Base-by-base conservation (phyloP, 2,797 vertebrate genomes). In the Meriones psammophilus region DNA sequence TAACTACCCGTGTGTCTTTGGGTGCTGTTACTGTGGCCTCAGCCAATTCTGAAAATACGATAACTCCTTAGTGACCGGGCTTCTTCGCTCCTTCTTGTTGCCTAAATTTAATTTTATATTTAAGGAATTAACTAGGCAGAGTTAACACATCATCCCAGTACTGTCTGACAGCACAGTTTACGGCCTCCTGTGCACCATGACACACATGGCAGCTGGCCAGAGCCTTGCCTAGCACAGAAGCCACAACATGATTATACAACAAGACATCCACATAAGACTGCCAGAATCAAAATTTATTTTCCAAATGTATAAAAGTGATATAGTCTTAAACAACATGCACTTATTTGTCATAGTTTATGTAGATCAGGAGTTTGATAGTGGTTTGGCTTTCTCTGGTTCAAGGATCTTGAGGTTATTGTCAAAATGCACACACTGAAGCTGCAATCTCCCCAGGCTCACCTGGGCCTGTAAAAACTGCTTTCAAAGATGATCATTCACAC, bases 51-150 rank as follows among this genome's bases (percentile, higher is more conserved):
- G 92, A 36, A 30, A 69, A 42, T 69, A 54, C 2, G 54, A 7
- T 77, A 28, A 2, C 22, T 69, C 3, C n/a, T 86, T 42, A 15
- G 56, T 42, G 90, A 88, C 50, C 26, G 8, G 56, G 2, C 68
- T 92, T 36, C 14, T 78, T 94, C 85, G 28, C 87, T 92, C 30
- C 46, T 88, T 81, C 56, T 96, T 42, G 80, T 50, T 89, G 30
- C 90, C 39, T 74, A 73, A 18, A 90, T 89, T 78, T 81, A 87
- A 93, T 87, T 94, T 33, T 76, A 60, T 42, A 26, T 18, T 64
- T 80, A 84, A 39, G 54, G 22, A 93, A 81, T 50, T 76, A 79
- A 68, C 56, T 89, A 71, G 56, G 58, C 36, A 83, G 73, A 68
- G 8, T 56, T 0, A 69, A 69, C 58, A 2, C 13, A 89, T 50